phyloP scores from a whole-genome alignment of 2,113 vertebrate species.

The Oplegnathus fasciatus region DNA sequence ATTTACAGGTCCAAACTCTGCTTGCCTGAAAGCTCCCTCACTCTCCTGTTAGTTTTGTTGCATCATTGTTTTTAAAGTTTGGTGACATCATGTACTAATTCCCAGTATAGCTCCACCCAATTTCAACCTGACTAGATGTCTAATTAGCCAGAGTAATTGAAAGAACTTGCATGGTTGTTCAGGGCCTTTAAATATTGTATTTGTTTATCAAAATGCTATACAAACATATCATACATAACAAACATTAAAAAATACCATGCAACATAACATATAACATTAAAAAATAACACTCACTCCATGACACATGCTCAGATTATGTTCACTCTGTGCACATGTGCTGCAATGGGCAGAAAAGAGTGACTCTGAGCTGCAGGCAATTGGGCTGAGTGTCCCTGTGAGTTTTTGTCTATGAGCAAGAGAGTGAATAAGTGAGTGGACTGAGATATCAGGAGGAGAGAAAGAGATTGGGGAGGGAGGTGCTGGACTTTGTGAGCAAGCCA shows the following conservation, averaged over 20 bases:
- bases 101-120: too few species aligned
- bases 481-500: conserved; percentile 4
- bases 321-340: conserved; percentile 44
- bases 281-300: too few species aligned
- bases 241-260: neutral
- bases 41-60: too few species aligned
- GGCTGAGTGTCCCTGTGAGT: conserved; percentile 34
- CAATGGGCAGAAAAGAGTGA: conserved; percentile 46
- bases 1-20: too few species aligned
- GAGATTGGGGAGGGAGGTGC: neutral
- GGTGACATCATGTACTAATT: too few species aligned
- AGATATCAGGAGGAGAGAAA: conserved; percentile 5
- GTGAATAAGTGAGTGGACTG: conserved; percentile 14
- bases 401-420: conserved; percentile 24
- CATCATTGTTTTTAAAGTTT: too few species aligned
- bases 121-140: too few species aligned
- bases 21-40: too few species aligned
- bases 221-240: neutral
- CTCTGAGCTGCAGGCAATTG: conserved; percentile 36
- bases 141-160: too few species aligned
- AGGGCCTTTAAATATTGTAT: too few species aligned
- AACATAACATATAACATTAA: neutral
- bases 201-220: too few species aligned
- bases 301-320: conserved; percentile 60
- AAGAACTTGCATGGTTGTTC: too few species aligned